These are phyloP conservation scores for Gymnocypris eckloni DNA, from an alignment of 2,797 vertebrate species.

Conservation along the genomic window DNA sequence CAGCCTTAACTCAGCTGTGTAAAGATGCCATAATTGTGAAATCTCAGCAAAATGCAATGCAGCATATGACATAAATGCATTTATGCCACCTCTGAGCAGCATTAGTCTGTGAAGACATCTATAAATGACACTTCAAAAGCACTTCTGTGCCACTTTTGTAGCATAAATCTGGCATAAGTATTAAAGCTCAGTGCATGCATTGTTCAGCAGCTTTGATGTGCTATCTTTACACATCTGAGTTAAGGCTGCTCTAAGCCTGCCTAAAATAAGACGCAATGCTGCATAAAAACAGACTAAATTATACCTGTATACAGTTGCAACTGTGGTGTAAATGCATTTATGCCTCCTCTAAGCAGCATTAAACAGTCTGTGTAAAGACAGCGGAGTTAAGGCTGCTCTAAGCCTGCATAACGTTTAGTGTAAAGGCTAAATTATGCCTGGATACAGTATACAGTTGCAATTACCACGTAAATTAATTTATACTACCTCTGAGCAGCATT, in stretches of 20 bases:
- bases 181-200: not conserved
- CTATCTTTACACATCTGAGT: not conserved
- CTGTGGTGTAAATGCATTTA: not conserved
- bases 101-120: not conserved
- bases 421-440: not conserved
- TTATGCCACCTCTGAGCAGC: not conserved
- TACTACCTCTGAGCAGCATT: not conserved
- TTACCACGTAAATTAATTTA: not conserved
- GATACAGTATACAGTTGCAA: not conserved
- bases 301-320: not conserved
- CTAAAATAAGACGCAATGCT: not conserved
- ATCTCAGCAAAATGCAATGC: not conserved
- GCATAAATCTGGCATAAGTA: not conserved
- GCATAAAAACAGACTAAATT: not conserved
- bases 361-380: not conserved
- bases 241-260: not conserved
- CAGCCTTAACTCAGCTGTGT: not conserved
- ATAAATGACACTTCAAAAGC: not conserved
- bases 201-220: not conserved
- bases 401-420: not conserved
- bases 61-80: not conserved
- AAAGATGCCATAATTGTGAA: not conserved
- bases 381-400: not conserved
- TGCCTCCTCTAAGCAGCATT: not conserved
- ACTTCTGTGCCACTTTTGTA: not conserved